phyloP scores from a whole-genome alignment of 2,797 vertebrate species.

The Ambastaia sidthimunki region DNA sequence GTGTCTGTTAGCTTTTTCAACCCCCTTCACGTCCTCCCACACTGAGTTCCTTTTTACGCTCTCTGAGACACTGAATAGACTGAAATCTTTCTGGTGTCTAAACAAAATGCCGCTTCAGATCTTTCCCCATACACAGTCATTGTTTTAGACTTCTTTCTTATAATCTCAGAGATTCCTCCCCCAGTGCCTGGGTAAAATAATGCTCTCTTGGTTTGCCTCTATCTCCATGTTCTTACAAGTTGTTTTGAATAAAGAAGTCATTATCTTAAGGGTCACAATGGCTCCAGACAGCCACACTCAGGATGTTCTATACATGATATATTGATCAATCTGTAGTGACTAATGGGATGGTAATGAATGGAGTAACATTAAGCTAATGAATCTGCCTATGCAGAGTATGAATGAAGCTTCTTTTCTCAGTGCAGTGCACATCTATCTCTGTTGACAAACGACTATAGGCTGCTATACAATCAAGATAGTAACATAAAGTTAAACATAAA shows the following conservation, averaged over 20 bases:
- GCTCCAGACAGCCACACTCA: constrained; percentile 91
- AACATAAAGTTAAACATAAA: neutral
- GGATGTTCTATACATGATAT: constrained; percentile 95
- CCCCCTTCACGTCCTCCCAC: constrained; percentile 17
- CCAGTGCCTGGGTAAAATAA: constrained; percentile 83
- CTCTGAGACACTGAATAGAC: constrained; percentile 35
- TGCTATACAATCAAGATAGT: neutral
- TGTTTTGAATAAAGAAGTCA: constrained; percentile 91
- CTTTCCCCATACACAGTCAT: constrained; percentile 66
- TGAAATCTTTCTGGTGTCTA: constrained; percentile 14
- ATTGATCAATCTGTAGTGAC: constrained; percentile 92
- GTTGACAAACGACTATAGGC: constrained; percentile 64
- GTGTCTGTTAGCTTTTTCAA: constrained; percentile 17
- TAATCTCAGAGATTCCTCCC: constrained; percentile 85
- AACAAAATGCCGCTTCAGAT: constrained; percentile 38
- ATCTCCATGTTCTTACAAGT: constrained; percentile 97
- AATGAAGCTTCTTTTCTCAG: constrained; percentile 81
- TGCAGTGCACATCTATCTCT: constrained; percentile 84
- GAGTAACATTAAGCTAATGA: constrained; percentile 85
- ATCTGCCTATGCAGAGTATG: constrained; percentile 87
- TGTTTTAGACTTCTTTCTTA: constrained; percentile 73
- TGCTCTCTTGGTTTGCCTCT: constrained; percentile 87
- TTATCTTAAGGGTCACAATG: constrained; percentile 92
- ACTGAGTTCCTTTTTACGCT: constrained; percentile 17
- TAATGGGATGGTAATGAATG: constrained; percentile 90